Evolutionary conservation across 2,113 vertebrate genomes (phyloP).

Genomic region (Periophthalmus modestus): DNA sequence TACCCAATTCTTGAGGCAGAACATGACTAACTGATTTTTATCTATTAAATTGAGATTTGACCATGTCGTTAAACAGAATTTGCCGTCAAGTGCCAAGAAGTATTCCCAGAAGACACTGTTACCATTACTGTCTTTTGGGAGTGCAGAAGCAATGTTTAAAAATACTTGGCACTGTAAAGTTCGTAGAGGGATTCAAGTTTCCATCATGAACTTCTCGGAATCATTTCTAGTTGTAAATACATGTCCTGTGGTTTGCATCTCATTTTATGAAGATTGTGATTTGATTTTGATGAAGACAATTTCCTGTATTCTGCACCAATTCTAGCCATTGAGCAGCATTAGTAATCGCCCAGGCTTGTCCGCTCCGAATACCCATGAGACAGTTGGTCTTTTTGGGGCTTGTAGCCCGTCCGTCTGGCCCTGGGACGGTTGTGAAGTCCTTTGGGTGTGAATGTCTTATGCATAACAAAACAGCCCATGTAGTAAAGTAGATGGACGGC

Average conservation of each 20-base stretch:
- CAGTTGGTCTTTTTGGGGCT: not conserved
- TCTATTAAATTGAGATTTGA: conserved; percentile 24
- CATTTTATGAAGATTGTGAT: conserved; percentile 4
- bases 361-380: conserved; percentile 4
- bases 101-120: conserved; percentile 11
- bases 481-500: conserved; percentile 39
- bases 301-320: not conserved
- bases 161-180: conserved; percentile 26
- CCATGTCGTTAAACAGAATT: not conserved
- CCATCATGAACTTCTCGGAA: conserved; percentile 24
- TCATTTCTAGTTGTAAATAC: conserved; percentile 7
- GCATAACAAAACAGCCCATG: conserved; percentile 66
- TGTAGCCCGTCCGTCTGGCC: conserved; percentile 51
- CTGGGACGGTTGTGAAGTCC: conserved; percentile 33
- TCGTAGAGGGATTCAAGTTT: conserved; percentile 40
- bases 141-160: conserved; percentile 9
- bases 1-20: conserved; percentile 28
- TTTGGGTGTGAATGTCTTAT: conserved; percentile 68
- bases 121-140: conserved; percentile 27
- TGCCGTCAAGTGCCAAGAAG: not conserved
- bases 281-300: conserved; percentile 8
- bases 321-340: conserved; percentile 2
- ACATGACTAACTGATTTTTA: conserved; percentile 31
- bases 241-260: not conserved
- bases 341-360: not conserved